A percentile compares a stretch with the other conserved stretches of the same genome.
Evolutionary conservation across 2,888 invertebrate genomes (phyloP).

Genomic region (Unio delphinus): DNA sequence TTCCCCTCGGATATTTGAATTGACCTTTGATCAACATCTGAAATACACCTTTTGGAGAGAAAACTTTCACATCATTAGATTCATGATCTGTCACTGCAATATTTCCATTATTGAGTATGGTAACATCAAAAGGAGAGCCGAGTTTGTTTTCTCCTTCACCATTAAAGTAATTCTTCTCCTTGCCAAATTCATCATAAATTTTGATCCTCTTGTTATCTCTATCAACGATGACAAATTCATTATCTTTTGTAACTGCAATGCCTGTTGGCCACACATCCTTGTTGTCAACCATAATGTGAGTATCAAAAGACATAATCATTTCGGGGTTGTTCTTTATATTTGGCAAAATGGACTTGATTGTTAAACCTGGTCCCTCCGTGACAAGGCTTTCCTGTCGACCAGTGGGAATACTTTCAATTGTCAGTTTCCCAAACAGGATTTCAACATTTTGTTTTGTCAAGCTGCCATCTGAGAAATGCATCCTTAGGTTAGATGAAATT

Average conservation of each 20-base stretch:
- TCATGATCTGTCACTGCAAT: conserved; percentile 65
- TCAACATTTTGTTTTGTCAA: conserved; percentile 42
- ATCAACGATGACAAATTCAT: conserved; percentile 58
- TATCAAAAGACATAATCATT: conserved; percentile 43
- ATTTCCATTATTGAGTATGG: conserved; percentile 54
- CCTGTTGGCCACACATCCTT: conserved; percentile 67
- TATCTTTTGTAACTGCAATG: conserved; percentile 43
- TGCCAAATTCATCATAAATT: conserved; percentile 50
- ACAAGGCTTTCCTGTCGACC: conserved; percentile 33
- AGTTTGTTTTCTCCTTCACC: conserved; percentile 49
- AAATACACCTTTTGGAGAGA: conserved; percentile 45
- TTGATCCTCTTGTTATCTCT: conserved; percentile 65
- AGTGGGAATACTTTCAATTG: conserved; percentile 37
- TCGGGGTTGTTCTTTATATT: conserved; percentile 34
- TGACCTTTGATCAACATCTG: conserved; percentile 45
- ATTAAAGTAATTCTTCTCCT: conserved; percentile 42
- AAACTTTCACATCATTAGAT: conserved; percentile 59
- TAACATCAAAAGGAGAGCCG: conserved; percentile 62
- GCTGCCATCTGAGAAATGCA: conserved; percentile 48
- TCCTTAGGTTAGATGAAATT: conserved; percentile 37
- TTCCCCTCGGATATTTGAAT: conserved; percentile 64
- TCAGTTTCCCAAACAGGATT: conserved; percentile 53
- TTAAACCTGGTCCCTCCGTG: conserved; percentile 22
- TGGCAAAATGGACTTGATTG: conserved; percentile 46
- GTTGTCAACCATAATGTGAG: conserved; percentile 41